Evolutionary conservation across 2,888 invertebrate species (phyloP), one percentile per base, ranked within the genome.

Genomic region (Nezara viridula): DNA sequence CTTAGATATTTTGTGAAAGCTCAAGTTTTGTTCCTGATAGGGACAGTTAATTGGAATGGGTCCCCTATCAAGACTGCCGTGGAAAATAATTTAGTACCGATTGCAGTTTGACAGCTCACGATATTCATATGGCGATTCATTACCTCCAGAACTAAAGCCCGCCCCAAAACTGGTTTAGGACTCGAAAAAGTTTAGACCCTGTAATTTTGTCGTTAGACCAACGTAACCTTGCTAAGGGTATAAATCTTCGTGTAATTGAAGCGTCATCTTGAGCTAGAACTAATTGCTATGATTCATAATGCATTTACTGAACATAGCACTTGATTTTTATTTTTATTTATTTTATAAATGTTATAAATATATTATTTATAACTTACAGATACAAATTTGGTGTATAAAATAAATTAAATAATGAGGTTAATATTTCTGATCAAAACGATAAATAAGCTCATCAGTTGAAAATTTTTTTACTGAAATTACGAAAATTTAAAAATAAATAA

Each of bases 71-170:
- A 44, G 44, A n/a, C 44, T 44, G 44, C 44, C 81, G 12, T 47
- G 44, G 81, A n/a, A 81, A 81, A 81, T 81, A 81, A 81, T 81
- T 81, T 81, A 81, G n/a, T 14, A 81, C 12, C 44, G 44, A 81
- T 81, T 47, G 40, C 81, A 47, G 44, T 81, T 44, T 81, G 81
- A 81, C 81, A 81, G 81, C 81, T 81, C 81, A 81, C 81, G 81
- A 81, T 81, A 81, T 81, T 81, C 81, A 47, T 81, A 81, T 16
- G n/a, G 44, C 81, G 44, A 81, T 81, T 81, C 44, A 81, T 81
- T 81, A 81, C 44, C 44, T 21, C 40, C 81, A 2, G n/a, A 44
- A 73, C 66, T n/a, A n/a, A 24, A 6, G 44, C 2, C 44, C 44
- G 81, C n/a, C 81, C 81, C 14, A 47, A n/a, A 81, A 81, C 81